These are phyloP conservation scores for Zaprionus gabonicus DNA, from an alignment of 1,140 invertebrate species.

Conservation along the genomic window DNA sequence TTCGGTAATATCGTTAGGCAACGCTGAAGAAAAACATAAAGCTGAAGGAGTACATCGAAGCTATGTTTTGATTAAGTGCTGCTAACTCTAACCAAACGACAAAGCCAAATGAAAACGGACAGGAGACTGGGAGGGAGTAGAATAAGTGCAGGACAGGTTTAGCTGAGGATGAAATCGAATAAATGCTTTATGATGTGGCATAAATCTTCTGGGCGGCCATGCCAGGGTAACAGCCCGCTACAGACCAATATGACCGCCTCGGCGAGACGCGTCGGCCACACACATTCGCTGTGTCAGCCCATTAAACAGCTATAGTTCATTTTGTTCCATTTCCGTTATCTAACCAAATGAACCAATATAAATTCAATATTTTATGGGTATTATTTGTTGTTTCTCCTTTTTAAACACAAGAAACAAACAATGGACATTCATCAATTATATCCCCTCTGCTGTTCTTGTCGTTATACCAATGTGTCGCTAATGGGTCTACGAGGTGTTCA, in stretches of 20 bases:
- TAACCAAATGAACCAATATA: conserved; percentile 65
- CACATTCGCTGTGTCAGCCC: conserved; percentile 26
- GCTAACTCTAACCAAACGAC: neutral
- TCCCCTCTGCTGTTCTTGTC: conserved; percentile 11
- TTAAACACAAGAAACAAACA: conserved; percentile 22
- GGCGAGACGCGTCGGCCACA: conserved; percentile 2
- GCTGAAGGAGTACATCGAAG: neutral
- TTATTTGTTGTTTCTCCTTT: conserved; percentile 17
- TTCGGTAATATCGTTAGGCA: neutral
- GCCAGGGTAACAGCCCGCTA: conserved; percentile 25
- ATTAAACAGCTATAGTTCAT: conserved; percentile 68
- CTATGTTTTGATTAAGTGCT: neutral
- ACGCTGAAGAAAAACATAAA: neutral
- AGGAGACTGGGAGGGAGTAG: neutral
- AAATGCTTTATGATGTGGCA: conserved; percentile 53
- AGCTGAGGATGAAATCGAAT: conserved; percentile 27
- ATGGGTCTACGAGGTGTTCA: conserved; percentile 34
- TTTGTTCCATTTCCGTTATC: conserved; percentile 58
- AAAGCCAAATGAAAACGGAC: neutral
- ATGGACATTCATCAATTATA: conserved; percentile 56
- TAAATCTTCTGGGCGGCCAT: conserved; percentile 47
- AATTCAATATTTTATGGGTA: conserved; percentile 69
- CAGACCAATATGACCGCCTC: too few relatives aligned
- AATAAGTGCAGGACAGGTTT: neutral
- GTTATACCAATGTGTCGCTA: conserved; percentile 44